Base-by-base conservation (phyloP, 2,797 vertebrate species). In the Malurus splendens region DNA sequence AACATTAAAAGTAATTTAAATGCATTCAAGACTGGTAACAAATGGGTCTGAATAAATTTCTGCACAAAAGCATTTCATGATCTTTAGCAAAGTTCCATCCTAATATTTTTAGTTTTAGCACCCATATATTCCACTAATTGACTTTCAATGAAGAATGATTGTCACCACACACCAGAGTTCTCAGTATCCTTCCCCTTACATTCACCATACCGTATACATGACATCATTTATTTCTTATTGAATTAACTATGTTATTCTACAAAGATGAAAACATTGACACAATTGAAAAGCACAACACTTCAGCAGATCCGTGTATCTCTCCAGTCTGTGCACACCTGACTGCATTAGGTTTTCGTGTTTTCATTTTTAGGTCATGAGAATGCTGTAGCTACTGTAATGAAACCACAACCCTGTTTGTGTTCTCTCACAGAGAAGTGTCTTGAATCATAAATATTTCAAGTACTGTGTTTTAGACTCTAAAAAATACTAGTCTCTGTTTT, bases 371-470 rank as follows among this genome's bases (percentile, higher is more conserved):
- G 89, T 95, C 94, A 96, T 47, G 74, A 90, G 90, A 95, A 95
- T 93, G 90, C 75, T 96, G 64, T 93, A 97, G 96, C 92, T 95
- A 95, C 93, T 86, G 72, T 89, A 96, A 95, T 89, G 78, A 95
- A 97, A 97, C 95, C 94, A 96, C 93, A 96, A 41, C 11, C 65
- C 81, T 85, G 79, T 67, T 91, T 94, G 55, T 73, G 50, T 91
- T 96, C 92, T 95, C 81, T 96, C 94, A 91, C 85, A 84, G 30
- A 92, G 70, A 82, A 96, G 78, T 90, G 85, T 60, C 55, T 82
- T 41, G 47, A 90, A 95, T 96, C 82, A 96, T 93, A 96, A 95
- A 96, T 96, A 96, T 95, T 97, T 97, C 90, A 97, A 87, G 88
- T 94, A 83, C 67, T 65, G 18, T 94, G 93, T 75, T 95, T 94